A percentile compares a stretch with the other conserved stretches of the same genome.
Conservation (phyloP, 2,797 vertebrate genomes). For the Orestias chungarensis region DNA sequence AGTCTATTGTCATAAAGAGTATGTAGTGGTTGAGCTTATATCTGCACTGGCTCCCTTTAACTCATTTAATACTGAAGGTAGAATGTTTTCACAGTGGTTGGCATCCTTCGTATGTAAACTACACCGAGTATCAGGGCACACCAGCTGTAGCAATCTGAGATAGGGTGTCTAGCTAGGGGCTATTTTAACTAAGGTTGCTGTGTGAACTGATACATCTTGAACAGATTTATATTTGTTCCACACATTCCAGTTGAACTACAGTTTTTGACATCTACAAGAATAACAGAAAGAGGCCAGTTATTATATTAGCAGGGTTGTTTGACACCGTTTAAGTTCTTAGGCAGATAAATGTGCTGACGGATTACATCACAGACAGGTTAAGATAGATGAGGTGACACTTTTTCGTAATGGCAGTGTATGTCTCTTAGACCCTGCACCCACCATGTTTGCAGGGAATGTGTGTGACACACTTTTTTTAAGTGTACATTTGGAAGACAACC, state of each 20-base stretch:
- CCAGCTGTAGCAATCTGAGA: slow-evolving; percentile 38
- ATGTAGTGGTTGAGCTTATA: slow-evolving; percentile 19
- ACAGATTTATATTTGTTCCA: slow-evolving; percentile 1
- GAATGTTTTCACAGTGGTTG: slow-evolving; percentile 48
- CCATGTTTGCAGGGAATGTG: neutral
- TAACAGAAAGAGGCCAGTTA: neutral
- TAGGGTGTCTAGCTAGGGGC: slow-evolving; percentile 53
- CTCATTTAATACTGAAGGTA: slow-evolving; percentile 55
- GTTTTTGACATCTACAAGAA: slow-evolving; percentile 18
- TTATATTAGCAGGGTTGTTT: neutral
- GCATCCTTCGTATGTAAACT: slow-evolving; percentile 31
- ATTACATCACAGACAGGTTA: neutral
- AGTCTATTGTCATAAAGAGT: too few species aligned
- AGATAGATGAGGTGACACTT: neutral
- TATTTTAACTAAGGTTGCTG: slow-evolving; percentile 37
- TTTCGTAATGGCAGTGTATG: neutral
- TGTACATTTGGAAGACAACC: neutral
- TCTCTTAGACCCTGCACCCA: neutral
- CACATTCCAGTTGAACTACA: neutral
- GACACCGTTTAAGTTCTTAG: neutral
- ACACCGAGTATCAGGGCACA: slow-evolving; percentile 31
- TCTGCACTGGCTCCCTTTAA: slow-evolving; percentile 30
- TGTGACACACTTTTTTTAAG: neutral
- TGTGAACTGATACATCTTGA: slow-evolving; percentile 20
- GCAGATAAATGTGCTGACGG: neutral